Evolutionary conservation across 2,113 vertebrate species (phyloP), one percentile per base, ranked within the genome.

Genomic region (Rhagologus leucostigma): DNA sequence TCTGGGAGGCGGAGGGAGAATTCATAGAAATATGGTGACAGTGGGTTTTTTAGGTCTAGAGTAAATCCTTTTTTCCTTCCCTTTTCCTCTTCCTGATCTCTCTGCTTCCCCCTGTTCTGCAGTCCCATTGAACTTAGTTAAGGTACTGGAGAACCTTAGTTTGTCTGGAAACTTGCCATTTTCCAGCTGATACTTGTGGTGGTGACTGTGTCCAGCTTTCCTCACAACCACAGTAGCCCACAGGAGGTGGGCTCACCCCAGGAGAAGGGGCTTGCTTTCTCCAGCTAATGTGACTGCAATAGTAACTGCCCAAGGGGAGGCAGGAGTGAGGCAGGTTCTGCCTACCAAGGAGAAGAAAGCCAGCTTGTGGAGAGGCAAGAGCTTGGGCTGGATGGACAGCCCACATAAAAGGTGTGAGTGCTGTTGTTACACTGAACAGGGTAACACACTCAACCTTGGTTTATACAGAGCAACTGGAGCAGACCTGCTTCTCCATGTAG

Each of bases 331-430:
- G 17, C 68, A 69, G 24, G 26, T 42, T 68, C 59, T 69, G 42
- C 32, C 49, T 65, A 52, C n/a, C 21, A 35, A 42, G 30, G 17
- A 82, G 29, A 78, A 83, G 37, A 74, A 84, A 83, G 32, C 6
- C 53, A 46, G 20, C 6, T 33, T 50, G 15, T 29, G 30, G 55
- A 26, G 20, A 42, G 10, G 9, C 27, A 65, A 88, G 32, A 0
- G 0, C 13, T 9, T 52, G 46, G 42, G 12, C 41, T 82, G 44
- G 5, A 33, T 41, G 57, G 49, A 71, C 20, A 57, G 17, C 29
- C 41, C 6, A 18, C 0, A 0, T 27, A 35, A 21, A 81, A 81
- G 42, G 12, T 46, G 56, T 49, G 39, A 70, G n/a, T 3, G 10
- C 50, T 47, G 15, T 29, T 11, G 1, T 27, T 84, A 59, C 33